Conservation (phyloP, 2,797 vertebrate species). For the Channa striata region DNA sequence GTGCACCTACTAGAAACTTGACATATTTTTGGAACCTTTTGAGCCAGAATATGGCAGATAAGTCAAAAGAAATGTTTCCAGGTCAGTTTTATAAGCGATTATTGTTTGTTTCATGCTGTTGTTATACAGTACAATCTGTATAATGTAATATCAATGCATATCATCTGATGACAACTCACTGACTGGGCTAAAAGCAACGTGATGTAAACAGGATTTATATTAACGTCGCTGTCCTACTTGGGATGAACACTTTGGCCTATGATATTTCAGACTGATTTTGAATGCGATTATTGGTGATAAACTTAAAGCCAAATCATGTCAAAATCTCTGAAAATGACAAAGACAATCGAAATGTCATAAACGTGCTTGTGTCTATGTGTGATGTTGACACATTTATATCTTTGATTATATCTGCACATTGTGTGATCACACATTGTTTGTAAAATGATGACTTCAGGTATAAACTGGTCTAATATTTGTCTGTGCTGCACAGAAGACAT, state of each 20-base stretch:
- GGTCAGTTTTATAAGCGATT: neutral
- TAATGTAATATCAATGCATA: constrained; percentile 14
- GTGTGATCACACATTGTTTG: neutral
- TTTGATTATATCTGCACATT: constrained; percentile 10
- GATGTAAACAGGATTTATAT: constrained; percentile 35
- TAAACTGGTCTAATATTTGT: constrained; percentile 16
- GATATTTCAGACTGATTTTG: constrained; percentile 40
- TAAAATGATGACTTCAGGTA: constrained; percentile 21
- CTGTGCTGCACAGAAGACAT: constrained; percentile 38
- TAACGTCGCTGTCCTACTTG: constrained; percentile 16
- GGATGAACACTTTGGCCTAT: constrained; percentile 21
- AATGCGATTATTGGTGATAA: constrained; percentile 14
- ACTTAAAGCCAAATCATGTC: constrained; percentile 1
- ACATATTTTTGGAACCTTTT: constrained; percentile 19
- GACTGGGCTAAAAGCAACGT: constrained; percentile 2
- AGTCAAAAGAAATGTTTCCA: constrained; percentile 7
- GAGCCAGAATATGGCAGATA: neutral
- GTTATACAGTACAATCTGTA: neutral
- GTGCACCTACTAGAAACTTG: constrained; percentile 17
- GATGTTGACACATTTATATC: constrained; percentile 7
- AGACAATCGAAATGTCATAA: constrained; percentile 4
- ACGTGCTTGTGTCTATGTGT: neutral
- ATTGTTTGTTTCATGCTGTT: constrained; percentile 5
- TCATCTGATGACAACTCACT: constrained; percentile 6
- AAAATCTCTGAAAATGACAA: constrained; percentile 24